Conservation (phyloP, 2,113 vertebrate genomes). For the Phalacrocorax aristotelis region DNA sequence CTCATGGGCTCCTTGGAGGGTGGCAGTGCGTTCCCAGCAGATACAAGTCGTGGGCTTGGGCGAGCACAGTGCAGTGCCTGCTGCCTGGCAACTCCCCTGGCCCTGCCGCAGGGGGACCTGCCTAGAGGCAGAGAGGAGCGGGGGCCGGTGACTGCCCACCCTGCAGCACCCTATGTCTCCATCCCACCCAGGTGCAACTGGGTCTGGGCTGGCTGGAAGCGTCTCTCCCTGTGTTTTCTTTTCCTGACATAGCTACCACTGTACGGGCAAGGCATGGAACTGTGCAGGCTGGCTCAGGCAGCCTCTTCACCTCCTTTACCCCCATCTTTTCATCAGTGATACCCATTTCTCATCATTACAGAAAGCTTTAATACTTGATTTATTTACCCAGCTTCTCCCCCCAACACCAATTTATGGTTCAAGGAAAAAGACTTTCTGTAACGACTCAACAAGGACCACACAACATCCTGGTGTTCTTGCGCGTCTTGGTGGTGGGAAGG, state of each 20-base stretch:
- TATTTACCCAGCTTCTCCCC: not conserved
- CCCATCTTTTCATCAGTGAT: not conserved
- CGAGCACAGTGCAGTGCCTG: fast-evolving
- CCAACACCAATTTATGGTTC: not conserved
- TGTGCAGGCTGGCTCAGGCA: not conserved
- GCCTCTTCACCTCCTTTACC: not conserved
- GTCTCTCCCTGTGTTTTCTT: not conserved
- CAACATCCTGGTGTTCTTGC: not conserved
- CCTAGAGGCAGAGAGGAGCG: not conserved
- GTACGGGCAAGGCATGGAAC: fast-evolving
- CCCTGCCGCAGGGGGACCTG: not conserved
- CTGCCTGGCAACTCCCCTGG: fast-evolving
- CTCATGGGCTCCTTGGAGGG: not conserved
- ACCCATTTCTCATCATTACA: not conserved
- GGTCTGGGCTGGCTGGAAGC: not conserved
- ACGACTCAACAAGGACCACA: not conserved
- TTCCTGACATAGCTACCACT: not conserved
- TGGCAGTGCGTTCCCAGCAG: not conserved
- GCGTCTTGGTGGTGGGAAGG: not conserved
- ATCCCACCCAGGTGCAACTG: not conserved
- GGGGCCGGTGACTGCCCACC: not conserved
- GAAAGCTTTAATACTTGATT: not conserved
- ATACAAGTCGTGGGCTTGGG: too few species aligned
- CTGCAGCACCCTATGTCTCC: not conserved
- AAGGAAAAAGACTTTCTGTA: not conserved